Evolutionary conservation across 1,140 invertebrate genomes (phyloP).

Genomic region (Caenorhabditis briggsae): DNA sequence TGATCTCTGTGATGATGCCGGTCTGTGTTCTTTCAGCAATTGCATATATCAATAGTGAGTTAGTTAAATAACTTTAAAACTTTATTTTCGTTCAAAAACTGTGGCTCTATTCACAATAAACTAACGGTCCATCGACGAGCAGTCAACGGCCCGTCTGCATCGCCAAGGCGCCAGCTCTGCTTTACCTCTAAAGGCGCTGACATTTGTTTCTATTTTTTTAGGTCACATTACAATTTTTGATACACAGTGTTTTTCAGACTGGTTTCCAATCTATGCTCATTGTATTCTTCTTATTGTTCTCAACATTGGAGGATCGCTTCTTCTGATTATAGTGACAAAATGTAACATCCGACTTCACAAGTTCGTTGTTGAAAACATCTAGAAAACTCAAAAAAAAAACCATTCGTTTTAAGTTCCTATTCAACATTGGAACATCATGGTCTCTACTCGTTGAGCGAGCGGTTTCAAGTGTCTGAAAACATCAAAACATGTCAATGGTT

Average conservation of each 20-base stretch:
- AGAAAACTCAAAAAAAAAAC: background rate
- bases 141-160: too few species aligned
- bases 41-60: background rate
- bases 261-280: conserved; percentile 19
- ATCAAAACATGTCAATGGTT: conserved; percentile 48
- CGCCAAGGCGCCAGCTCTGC: too few species aligned
- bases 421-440: conserved; percentile 35
- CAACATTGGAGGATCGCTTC: conserved; percentile 19
- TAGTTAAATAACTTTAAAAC: too few species aligned
- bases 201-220: too few species aligned
- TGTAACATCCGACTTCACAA: conserved; percentile 42
- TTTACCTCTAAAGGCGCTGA: too few species aligned
- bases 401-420: conserved; percentile 9
- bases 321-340: conserved; percentile 35
- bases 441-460: conserved; percentile 34
- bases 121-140: too few species aligned
- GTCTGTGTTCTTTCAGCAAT: conserved; percentile 23
- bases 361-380: background rate
- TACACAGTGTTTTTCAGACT: background rate
- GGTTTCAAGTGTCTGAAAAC: conserved; percentile 49
- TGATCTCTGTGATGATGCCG: conserved; percentile 33
- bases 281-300: conserved; percentile 9
- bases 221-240: too few species aligned
- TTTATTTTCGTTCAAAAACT: too few species aligned
- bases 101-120: too few species aligned